Conservation (phyloP, 2,888 invertebrate species). For the Chrysomela aeneicollis region DNA sequence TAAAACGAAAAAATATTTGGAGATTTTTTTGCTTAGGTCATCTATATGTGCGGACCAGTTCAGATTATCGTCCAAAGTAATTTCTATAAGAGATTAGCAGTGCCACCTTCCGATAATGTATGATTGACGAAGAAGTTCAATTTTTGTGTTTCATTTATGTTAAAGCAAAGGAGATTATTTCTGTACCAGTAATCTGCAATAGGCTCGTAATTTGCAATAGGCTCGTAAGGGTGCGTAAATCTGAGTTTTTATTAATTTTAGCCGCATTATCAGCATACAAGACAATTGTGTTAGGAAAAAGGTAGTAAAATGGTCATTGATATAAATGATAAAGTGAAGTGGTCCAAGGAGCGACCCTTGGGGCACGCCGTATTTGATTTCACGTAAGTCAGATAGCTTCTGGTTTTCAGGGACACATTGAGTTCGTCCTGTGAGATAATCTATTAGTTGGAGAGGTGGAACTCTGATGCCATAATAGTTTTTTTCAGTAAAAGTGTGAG, state of each 20-base stretch:
- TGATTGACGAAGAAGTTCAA: slow-evolving; percentile 4
- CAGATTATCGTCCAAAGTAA: not conserved
- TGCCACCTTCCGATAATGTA: not conserved
- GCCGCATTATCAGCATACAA: slow-evolving; percentile 8
- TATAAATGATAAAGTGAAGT: not conserved
- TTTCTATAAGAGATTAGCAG: not conserved
- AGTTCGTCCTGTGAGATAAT: too few species aligned
- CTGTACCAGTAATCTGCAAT: not conserved
- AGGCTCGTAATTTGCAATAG: too few species aligned
- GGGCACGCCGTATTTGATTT: too few species aligned
- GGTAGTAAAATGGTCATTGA: not conserved
- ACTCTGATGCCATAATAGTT: too few species aligned
- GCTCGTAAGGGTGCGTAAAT: too few species aligned
- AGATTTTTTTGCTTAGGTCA: slow-evolving; percentile 1
- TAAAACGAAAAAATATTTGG: not conserved
- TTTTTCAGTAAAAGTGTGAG: too few species aligned
- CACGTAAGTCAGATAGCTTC: too few species aligned
- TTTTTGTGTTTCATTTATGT: not conserved
- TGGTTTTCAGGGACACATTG: too few species aligned
- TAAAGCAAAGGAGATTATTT: not conserved
- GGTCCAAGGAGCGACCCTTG: not conserved
- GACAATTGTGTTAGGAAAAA: slow-evolving; percentile 1
- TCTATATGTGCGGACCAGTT: not conserved
- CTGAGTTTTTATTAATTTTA: not conserved
- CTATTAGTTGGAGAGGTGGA: too few species aligned